Base-by-base conservation (phyloP, 1,140 invertebrate genomes). In the Saccostrea echinata region DNA sequence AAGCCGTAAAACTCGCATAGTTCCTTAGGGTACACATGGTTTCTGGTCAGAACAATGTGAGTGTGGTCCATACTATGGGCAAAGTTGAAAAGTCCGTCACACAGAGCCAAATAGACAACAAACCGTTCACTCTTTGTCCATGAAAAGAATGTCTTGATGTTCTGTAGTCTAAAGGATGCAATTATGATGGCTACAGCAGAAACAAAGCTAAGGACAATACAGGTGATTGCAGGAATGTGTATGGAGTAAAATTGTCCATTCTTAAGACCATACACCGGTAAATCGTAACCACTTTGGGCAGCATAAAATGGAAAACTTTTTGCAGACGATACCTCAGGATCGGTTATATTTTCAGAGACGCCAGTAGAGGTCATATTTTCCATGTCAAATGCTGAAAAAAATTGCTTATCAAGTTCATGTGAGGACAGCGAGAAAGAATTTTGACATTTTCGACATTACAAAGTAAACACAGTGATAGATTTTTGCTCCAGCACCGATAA, bases 1-100 rank as follows among this genome's bases (percentile, higher is more conserved):
- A 89, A 89, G 11, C 84, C 88, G 35, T 89, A 89, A 82, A 89
- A 89, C 35, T 84, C 61, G 33, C 88, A 89, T 0, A 89, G 52
- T 61, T 76, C 64, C 3, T 52, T 82, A 12, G 88, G 88, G 53
- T 83, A 57, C 13, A 86, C 85, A 13, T 86, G 85, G 43, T 89
- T 68, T 68, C 64, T 89, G 12, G 88, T 84, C n/a, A 89, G 86
- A 9, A 86, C 24, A n/a, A 89, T 89, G 83, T 88, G 88, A 18
- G 85, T 68, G 43, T 88, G 88, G 84, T 88, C 88, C 83, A 86
- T 80, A 8, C 84, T 84, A 53, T 88, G 88, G 1, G 80, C 84
- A 33, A 88, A 33, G 55, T 88, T 88, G 55, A 88, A 88, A 18
- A 88, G 51, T 27, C 88, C 84, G 55, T 88, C 88, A 35, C 84